Base-by-base conservation (phyloP, 2,888 invertebrate genomes). In the Morinoia aosen region DNA sequence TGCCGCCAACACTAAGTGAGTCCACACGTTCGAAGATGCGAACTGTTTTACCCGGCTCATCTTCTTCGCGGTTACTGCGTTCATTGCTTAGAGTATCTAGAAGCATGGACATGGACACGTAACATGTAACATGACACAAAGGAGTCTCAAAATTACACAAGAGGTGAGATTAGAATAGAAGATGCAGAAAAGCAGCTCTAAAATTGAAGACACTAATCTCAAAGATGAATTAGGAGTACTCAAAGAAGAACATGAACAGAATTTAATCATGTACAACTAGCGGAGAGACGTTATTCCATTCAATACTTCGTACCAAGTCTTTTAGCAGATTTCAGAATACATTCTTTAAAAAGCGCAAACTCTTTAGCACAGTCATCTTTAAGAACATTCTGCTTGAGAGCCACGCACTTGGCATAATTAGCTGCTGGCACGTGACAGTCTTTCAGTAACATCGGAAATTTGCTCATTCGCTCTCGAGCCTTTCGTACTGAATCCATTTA, bases 401-500 rank as follows among this genome's bases (percentile, higher is more conserved):
- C 97, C 1, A 99, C 98, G 97, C 99, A 99, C 95, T 98, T 98
- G 0, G 99, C 99, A 97, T 99, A 99, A 0, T 97, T 97, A 1
- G 98, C 97, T 1, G 98, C 98, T 97, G 98, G 98, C 97, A 98
- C 98, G 12, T 98, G 98, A 97, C 99, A 99, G 97, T 98, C 98
- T 0, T 98, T 98, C 96, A 98, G 97, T 94, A 98, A 97, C 95
- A 98, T 97, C 0, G 99, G 99, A 97, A 98, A 99, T 97, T 98
- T 98, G 95, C 98, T 98, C 95, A 98, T 97, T 97, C 99, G 98
- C 96, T 98, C 98, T 97, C 98, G 98, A 0, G 99, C 98, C 97
- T 98, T 98, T 96, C 97, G 98, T n/a, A 98, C 98, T 57, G 98
- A 98, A 97, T 99, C 98, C 98, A 99, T 98, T 90, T 40, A 56